Percentiles rank a stretch among this genome's conserved stretches.
phyloP scores from a whole-genome alignment of 2,797 vertebrate genomes.

The Cheirogaleus major region DNA sequence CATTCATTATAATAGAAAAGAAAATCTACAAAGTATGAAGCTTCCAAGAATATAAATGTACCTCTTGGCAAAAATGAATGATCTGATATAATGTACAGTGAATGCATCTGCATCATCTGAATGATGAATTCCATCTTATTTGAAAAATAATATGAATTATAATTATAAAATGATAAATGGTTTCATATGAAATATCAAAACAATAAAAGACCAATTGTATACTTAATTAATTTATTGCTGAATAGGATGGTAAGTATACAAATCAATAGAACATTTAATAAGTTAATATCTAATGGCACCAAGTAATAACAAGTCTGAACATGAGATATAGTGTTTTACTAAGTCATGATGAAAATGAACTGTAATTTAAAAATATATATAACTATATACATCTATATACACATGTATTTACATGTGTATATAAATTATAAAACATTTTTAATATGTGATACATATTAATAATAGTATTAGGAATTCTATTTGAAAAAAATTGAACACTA shows the following conservation, averaged over 20 bases:
- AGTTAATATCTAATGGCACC: neutral
- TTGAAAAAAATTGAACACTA: neutral
- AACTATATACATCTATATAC: neutral
- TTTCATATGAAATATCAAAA: neutral
- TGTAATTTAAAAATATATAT: neutral
- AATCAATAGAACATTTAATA: neutral
- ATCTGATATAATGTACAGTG: too few relatives aligned
- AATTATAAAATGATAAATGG: neutral
- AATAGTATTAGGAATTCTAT: neutral
- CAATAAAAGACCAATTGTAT: neutral
- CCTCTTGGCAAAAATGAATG: too few relatives aligned
- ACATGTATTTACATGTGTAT: neutral
- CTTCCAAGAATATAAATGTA: too few relatives aligned
- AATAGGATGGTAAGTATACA: neutral
- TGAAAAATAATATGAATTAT: too few relatives aligned
- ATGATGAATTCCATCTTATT: too few relatives aligned
- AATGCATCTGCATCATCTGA: too few relatives aligned
- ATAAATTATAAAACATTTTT: neutral
- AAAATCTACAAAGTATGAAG: too few relatives aligned
- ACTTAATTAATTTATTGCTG: neutral
- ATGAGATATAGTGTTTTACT: neutral
- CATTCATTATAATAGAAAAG: too few relatives aligned
- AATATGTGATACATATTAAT: neutral
- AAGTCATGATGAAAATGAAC: neutral
- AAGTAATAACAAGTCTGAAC: neutral